Conservation (phyloP, 2,888 invertebrate genomes). For the Himalopsyche kuldschensis region DNA sequence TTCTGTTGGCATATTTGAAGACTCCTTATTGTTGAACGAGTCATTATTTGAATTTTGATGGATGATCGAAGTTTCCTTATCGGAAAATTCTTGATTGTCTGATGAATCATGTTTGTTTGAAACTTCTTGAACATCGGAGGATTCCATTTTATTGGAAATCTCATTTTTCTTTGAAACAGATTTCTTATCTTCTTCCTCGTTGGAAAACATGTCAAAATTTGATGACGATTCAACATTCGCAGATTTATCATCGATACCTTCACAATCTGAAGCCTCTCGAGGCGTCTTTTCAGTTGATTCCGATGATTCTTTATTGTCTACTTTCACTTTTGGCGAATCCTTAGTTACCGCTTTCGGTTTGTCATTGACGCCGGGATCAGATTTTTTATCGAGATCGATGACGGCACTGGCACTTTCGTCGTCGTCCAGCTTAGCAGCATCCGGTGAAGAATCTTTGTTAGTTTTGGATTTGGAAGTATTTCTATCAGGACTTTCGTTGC, state of each 20-base stretch:
- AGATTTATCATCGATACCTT: background rate
- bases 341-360: background rate
- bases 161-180: background rate
- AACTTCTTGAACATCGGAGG: background rate
- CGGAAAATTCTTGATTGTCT: background rate
- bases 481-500: conserved; percentile 43
- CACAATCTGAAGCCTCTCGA: background rate
- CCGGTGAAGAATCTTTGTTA: conserved; percentile 40
- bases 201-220: conserved; percentile 13
- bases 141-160: background rate
- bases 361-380: background rate
- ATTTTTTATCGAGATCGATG: background rate
- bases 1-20: background rate
- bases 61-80: background rate
- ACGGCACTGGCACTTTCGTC: background rate
- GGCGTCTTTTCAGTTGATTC: background rate
- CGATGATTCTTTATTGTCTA: background rate
- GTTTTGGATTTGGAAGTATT: conserved; percentile 43
- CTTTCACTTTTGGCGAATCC: background rate
- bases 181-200: background rate
- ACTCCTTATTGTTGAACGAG: background rate
- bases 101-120: background rate
- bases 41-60: background rate
- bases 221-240: conserved; percentile 3
- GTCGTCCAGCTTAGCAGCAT: background rate